phyloP scores from a whole-genome alignment of 1,140 invertebrate genomes.

The Drosophila micromelanica region DNA sequence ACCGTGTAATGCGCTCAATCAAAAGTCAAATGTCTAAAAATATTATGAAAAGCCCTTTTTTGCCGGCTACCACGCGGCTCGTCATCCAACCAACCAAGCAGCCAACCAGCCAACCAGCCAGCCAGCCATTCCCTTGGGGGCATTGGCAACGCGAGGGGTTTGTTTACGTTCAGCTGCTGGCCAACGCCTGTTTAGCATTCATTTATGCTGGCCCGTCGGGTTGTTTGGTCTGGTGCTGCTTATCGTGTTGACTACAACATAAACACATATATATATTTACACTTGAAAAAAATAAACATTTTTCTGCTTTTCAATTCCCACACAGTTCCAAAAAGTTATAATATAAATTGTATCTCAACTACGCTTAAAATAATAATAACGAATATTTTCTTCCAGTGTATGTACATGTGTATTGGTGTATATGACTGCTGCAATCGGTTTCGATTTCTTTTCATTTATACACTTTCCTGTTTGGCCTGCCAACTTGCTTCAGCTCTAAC shows the following conservation, averaged over 20 bases:
- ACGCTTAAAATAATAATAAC: no score
- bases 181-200: conserved; percentile 71
- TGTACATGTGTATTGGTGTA: not conserved
- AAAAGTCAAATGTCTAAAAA: conserved; percentile 83
- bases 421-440: conserved; percentile 56
- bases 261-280: not conserved
- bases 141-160: conserved; percentile 3
- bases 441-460: conserved; percentile 82
- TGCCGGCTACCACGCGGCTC: conserved; percentile 23
- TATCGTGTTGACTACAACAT: conserved; percentile 50
- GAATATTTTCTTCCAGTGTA: conserved; percentile 7
- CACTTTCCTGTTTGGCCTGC: conserved; percentile 63
- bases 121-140: conserved; percentile 25
- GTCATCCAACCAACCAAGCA: no score
- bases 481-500: conserved; percentile 31
- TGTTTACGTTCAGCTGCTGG: conserved; percentile 26
- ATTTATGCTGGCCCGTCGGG: conserved; percentile 68
- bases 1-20: conserved; percentile 80
- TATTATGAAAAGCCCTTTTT: conserved; percentile 79
- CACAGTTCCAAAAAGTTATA: no score
- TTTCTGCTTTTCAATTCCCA: no score
- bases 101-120: not conserved
- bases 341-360: no score
- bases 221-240: conserved; percentile 51
- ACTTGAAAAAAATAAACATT: not conserved